Conservation (phyloP, 1,140 invertebrate species). For the Drosophila pandora region DNA sequence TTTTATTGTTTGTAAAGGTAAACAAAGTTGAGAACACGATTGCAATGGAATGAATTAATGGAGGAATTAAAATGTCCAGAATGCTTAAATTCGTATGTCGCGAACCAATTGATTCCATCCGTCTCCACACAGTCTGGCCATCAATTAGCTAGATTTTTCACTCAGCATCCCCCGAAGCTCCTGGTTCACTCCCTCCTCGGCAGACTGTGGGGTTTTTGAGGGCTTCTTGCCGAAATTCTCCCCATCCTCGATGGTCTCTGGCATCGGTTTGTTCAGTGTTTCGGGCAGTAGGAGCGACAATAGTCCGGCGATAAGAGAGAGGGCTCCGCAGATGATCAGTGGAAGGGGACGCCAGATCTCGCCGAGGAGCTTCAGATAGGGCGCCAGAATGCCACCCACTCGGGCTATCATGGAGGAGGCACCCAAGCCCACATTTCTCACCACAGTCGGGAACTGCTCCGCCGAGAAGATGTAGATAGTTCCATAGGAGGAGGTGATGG, state of each 20-base stretch:
- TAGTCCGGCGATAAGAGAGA: slow-evolving; percentile 87
- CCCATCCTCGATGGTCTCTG: slow-evolving; percentile 90
- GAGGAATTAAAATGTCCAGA: slow-evolving; percentile 40
- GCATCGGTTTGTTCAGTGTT: slow-evolving; percentile 90
- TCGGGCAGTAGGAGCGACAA: slow-evolving; percentile 90
- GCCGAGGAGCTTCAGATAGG: slow-evolving; percentile 89
- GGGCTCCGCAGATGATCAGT: slow-evolving; percentile 89
- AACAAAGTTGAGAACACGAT: slow-evolving; percentile 32
- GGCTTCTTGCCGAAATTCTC: slow-evolving; percentile 87
- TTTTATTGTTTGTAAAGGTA: slow-evolving; percentile 48
- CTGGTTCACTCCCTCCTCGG: slow-evolving; percentile 14
- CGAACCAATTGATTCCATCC: slow-evolving; percentile 28
- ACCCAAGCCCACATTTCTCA: slow-evolving; percentile 91
- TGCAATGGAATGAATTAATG: slow-evolving; percentile 38
- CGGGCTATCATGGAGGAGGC: slow-evolving; percentile 91
- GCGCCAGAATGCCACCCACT: slow-evolving; percentile 90
- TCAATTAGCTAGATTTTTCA: slow-evolving; percentile 21
- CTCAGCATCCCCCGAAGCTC: slow-evolving; percentile 60
- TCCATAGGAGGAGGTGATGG: slow-evolving; percentile 91
- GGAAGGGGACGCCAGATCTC: slow-evolving; percentile 88
- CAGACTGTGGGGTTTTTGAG: neutral
- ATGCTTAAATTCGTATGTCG: slow-evolving; percentile 63
- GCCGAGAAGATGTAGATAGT: slow-evolving; percentile 92
- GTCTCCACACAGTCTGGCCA: neutral
- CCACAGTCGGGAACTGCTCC: slow-evolving; percentile 93